Base-by-base conservation (phyloP, 2,797 vertebrate genomes). In the Helostoma temminkii region DNA sequence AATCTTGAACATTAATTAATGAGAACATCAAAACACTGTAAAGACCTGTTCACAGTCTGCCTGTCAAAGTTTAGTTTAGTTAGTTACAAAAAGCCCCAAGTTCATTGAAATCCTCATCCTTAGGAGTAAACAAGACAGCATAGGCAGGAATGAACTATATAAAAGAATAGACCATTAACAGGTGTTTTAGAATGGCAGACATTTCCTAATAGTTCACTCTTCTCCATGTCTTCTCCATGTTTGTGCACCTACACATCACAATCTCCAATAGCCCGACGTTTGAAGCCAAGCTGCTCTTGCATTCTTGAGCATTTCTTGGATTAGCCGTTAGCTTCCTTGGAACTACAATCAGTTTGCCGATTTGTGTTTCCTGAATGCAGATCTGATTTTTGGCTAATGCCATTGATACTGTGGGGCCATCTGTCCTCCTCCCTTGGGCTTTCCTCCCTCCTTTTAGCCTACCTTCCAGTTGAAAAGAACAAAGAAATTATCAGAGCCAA, bases 321-420 rank as follows among this genome's bases (percentile, higher is more conserved):
- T 21, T 63, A 59, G 58, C 45, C 5, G 22, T 11, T 15, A 22
- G 39, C 21, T 45, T 50, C 61, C 47, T 53, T 66, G 41, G 56
- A 26, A 2, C 47, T 46, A 43, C 41, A 75, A 60, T 46, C 57
- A 61, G 16, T 41, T 6, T 64, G 43, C 37, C 58, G 47, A 66
- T 54, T 55, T 57, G 28, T 5, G 43, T 73, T 74, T 81, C 30
- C 62, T 47, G 36, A 57, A 66, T 71, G 26, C 48, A 43, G 36
- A 71, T 72, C 64, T 45, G 47, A 83, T 48, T 66, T 67, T 75
- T 57, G 74, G 64, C 62, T 48, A 52, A 56, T 50, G 41, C 58
- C 61, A 10, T 50, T 28, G 22, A 58, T 65, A 63, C 71, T 71
- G 58, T 19, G 57, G 24, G 41, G 72, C 71, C 77, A 76, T 79